Conservation (phyloP, 2,888 invertebrate genomes). For the Cremastinae sp. region DNA sequence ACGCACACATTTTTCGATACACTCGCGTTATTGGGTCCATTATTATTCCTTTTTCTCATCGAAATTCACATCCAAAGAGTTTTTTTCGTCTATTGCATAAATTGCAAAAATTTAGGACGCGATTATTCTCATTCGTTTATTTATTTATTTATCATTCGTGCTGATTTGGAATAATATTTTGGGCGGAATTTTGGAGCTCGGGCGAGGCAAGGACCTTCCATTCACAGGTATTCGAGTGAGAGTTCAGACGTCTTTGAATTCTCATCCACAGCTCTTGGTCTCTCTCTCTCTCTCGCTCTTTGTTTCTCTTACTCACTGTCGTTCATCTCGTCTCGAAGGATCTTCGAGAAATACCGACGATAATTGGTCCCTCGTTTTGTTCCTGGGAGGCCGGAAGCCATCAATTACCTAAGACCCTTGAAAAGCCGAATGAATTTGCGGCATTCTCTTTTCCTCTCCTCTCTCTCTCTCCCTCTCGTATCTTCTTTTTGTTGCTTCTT, state of each 20-base stretch:
- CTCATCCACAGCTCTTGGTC: slow-evolving; percentile 46
- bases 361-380: slow-evolving; percentile 68
- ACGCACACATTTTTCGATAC: neutral
- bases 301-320: slow-evolving; percentile 12
- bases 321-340: slow-evolving; percentile 53
- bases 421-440: slow-evolving; percentile 64
- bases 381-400: slow-evolving; percentile 67
- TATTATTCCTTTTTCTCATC: slow-evolving; percentile 36
- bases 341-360: slow-evolving; percentile 63
- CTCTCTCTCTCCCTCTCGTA: slow-evolving; percentile 6
- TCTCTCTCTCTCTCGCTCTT: slow-evolving; percentile 42
- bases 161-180: slow-evolving; percentile 6
- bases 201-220: slow-evolving; percentile 34
- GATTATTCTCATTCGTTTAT: too few relatives aligned
- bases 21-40: too few relatives aligned
- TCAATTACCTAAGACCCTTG: slow-evolving; percentile 67
- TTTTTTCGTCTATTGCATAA: too few relatives aligned
- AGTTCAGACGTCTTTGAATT: slow-evolving; percentile 31
- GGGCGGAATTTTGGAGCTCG: slow-evolving; percentile 42
- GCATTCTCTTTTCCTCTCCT: slow-evolving; percentile 18
- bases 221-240: slow-evolving; percentile 45
- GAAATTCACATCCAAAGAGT: too few relatives aligned
- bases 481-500: neutral
- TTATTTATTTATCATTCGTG: neutral
- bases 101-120: too few relatives aligned